Evolutionary conservation across 2,888 invertebrate species (phyloP), one percentile per base, ranked within the genome.

Genomic region (Dioctria linearis): DNA sequence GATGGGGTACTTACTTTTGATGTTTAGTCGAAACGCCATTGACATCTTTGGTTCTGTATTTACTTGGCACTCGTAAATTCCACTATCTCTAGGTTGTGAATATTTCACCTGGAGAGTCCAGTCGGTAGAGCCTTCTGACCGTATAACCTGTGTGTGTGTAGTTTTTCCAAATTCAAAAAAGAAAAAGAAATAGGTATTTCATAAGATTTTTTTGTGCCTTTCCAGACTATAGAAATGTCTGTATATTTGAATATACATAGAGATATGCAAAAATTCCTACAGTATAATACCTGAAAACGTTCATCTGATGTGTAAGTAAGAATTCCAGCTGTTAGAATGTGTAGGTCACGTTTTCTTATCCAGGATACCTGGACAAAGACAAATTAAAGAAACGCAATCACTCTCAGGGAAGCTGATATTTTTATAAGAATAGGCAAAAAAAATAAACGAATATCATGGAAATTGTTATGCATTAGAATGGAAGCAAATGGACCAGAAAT

Each of bases 101-200:
- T 94, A 95, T 90, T 95, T 95, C 86, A 96, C 95, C 90, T 95
- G 95, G 80, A 96, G 90, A 83, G 95, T 95, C 96, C 96, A 96
- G 90, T 96, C 96, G 87, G 95, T 95, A 65, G 95, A 94, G 88
- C 95, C 95, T 89, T 95, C 95, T 66, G 88, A 86, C 81, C 87
- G 86, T 76, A 86, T 87, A 83, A 88, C 88, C 88, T 88, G 2
- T 25, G 25, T 0, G 25, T 25, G 25, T 25, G 25, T 25, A 2
- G 25, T 49, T 78, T 49, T 37, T 43, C 61, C 25, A 25, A n/a
- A 43, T 43, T 25, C 9, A 75, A 75, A 75, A 40, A 25, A 25
- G 59, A 59, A 59, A 42, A 37, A 73, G 39, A 11, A 54, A 75
- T 75, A 75, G 59, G 59, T 59, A 75, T 59, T 75, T 75, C 59